Conservation (phyloP, 1,140 invertebrate species). For the Cephus cinctus region DNA sequence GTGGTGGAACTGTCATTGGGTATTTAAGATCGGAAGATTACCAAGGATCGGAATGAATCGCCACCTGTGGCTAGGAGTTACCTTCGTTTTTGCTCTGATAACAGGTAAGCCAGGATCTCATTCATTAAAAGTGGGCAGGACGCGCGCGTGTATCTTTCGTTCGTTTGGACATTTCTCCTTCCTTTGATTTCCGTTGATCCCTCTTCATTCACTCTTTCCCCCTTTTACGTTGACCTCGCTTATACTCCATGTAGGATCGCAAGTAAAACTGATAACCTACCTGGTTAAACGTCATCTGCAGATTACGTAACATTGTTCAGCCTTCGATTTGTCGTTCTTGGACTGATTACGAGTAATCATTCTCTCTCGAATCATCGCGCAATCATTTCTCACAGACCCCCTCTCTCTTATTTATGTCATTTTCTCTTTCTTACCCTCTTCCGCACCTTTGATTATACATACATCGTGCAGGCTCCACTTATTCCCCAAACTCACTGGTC, state of each 20-base stretch:
- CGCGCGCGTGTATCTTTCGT: background rate
- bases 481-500: background rate
- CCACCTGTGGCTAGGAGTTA: conserved; percentile 36
- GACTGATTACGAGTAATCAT: too few species aligned
- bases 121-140: background rate
- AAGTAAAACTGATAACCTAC: too few species aligned
- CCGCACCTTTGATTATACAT: background rate
- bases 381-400: too few species aligned
- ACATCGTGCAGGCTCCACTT: background rate
- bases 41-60: conserved; percentile 27
- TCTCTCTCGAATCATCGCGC: too few species aligned
- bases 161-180: background rate
- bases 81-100: conserved; percentile 24
- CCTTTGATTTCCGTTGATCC: background rate
- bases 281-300: too few species aligned
- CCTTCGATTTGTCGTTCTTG: too few species aligned
- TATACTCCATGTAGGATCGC: too few species aligned
- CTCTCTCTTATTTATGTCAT: background rate
- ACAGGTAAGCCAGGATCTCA: conserved; percentile 28
- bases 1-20: background rate
- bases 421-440: background rate
- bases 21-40: background rate
- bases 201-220: background rate
- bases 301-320: too few species aligned
- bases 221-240: too few species aligned